Evolutionary conservation across 1,140 invertebrate genomes (phyloP), one percentile per base, ranked within the genome.

Genomic region (Phocides pigmalion): DNA sequence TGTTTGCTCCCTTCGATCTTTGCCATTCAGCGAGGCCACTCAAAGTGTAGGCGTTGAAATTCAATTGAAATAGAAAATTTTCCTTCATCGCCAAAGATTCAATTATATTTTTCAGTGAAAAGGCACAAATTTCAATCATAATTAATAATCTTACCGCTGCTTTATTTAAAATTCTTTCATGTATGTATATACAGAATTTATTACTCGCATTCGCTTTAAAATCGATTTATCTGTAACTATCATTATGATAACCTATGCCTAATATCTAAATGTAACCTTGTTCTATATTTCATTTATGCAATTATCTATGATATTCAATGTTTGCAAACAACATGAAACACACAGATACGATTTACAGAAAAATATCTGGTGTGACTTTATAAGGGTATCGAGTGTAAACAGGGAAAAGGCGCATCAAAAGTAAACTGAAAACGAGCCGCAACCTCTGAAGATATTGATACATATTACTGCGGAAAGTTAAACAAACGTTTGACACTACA

Each of bases 31-130:
- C 50, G 44, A 67, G 59, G 51, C 42, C 54, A 37, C 28, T 51
- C 16, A 37, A 17, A 51, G 49, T n/a, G 22, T 8, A 51, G 49
- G 16, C 4, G 49, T 8, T 51, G 14, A 28, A 37, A 37, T 51
- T 19, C 0, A 61, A 64, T 64, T 67, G n/a, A 46, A 67, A 64
- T 68, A 58, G 49, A 54, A 64, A 66, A 16, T n/a, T 25, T 49
- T 62, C 41, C 22, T 28, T 59, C 20, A 58, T 35, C 42, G 47
- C 9, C 8, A 69, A 49, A 25, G 47, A 66, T 59, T 72, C 59
- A 61, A 72, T 72, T 72, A 68, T 68, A 32, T 64, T 53, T n/a
- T 68, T 22, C 54, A 51, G 62, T 14, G 35, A 51, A 42, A 62
- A 51, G 14, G 47, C 46, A 54, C 28, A 41, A 58, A 61, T 53